phyloP scores from a whole-genome alignment of 2,113 vertebrate genomes.

The Larimichthys polyactis region DNA sequence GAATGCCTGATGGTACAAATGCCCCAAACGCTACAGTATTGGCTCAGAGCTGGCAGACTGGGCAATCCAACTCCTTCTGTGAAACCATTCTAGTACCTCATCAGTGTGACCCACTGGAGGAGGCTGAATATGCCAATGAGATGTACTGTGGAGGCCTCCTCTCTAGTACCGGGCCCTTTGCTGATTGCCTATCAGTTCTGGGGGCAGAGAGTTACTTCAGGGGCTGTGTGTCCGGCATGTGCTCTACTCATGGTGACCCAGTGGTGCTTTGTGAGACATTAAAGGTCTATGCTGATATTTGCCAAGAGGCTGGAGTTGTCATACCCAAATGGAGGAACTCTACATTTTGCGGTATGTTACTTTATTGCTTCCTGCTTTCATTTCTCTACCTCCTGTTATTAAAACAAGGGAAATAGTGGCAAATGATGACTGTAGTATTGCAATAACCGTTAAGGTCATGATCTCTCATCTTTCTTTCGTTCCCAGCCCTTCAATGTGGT shows the following conservation, averaged over 20 bases:
- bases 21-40: slow-evolving; percentile 65
- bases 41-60: slow-evolving; percentile 82
- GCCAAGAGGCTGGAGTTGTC: slow-evolving; percentile 80
- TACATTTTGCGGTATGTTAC: slow-evolving; percentile 85
- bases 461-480: background rate
- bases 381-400: slow-evolving; percentile 1
- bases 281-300: slow-evolving; percentile 78
- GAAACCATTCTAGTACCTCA: slow-evolving; percentile 59
- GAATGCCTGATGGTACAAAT: slow-evolving; percentile 71
- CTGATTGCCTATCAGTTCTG: slow-evolving; percentile 78
- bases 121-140: slow-evolving; percentile 74
- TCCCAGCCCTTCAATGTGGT: slow-evolving; percentile 75
- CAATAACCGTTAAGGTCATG: slow-evolving; percentile 2
- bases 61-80: slow-evolving; percentile 68
- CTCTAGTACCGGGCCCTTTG: slow-evolving; percentile 80
- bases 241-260: slow-evolving; percentile 75
- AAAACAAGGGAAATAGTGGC: slow-evolving; percentile 9
- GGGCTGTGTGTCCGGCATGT: slow-evolving; percentile 85
- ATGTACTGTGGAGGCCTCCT: slow-evolving; percentile 84
- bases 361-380: slow-evolving; percentile 7
- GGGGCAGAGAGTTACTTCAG: slow-evolving; percentile 82
- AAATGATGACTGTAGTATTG: slow-evolving; percentile 13
- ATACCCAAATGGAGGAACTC: slow-evolving; percentile 84
- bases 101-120: slow-evolving; percentile 74
- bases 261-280: slow-evolving; percentile 80